phyloP scores from a whole-genome alignment of 2,797 vertebrate genomes.

The Bradypodion pumilum region DNA sequence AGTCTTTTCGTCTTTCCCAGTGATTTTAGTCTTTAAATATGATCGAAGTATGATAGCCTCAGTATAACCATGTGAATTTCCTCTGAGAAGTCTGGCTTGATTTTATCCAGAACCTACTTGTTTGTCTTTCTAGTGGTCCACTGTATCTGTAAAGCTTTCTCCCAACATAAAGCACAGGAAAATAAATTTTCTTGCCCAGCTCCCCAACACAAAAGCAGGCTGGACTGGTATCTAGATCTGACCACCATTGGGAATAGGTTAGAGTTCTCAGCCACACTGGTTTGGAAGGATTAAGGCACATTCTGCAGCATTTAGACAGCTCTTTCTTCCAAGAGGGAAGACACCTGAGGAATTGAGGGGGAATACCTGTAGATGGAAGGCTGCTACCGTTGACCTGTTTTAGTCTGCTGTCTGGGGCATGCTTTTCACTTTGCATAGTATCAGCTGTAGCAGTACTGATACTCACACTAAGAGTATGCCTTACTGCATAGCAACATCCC shows the following conservation, averaged over 20 bases:
- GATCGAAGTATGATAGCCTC: no score
- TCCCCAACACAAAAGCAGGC: no score
- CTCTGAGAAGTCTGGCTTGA: no score
- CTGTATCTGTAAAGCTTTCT: no score
- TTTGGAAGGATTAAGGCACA: neutral
- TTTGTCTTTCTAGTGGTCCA: no score
- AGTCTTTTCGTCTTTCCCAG: no score
- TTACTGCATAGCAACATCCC: no score
- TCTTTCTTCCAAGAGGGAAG: neutral
- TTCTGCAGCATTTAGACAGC: neutral
- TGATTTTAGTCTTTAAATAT: no score
- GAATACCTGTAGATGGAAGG: neutral
- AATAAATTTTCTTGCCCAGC: no score
- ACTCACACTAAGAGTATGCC: neutral
- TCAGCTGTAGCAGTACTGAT: neutral
- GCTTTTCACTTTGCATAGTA: neutral
- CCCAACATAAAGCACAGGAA: no score
- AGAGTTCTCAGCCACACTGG: neutral
- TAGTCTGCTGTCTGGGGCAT: neutral
- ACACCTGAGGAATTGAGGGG: neutral
- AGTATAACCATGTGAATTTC: no score
- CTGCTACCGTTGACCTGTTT: neutral
- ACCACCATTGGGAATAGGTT: neutral
- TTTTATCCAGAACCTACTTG: no score
- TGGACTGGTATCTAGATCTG: neutral